Percentiles rank a stretch among this genome's conserved stretches.
Conservation (phyloP, 64 coral and sea anemone species). For the Dendrophyllia cribrosa region DNA sequence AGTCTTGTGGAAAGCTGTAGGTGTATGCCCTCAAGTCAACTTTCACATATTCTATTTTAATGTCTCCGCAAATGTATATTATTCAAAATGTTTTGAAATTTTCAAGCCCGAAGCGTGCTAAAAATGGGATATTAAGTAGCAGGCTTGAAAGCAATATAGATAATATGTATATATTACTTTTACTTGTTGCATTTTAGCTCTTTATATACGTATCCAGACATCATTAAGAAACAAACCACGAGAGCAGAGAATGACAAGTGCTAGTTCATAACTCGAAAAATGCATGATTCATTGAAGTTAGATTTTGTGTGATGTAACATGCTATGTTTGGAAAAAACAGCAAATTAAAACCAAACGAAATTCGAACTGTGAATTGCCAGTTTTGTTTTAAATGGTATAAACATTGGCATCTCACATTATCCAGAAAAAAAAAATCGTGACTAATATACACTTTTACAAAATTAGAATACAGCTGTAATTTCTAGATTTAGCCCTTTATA, state of each 20-base stretch:
- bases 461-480: background rate
- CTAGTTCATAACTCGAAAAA: background rate
- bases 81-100: background rate
- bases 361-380: background rate
- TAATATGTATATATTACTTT: slow-evolving; percentile 41
- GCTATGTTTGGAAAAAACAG: background rate
- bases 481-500: background rate
- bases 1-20: slow-evolving; percentile 19
- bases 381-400: background rate
- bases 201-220: background rate
- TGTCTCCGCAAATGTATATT: background rate
- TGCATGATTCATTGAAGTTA: background rate
- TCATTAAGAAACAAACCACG: background rate
- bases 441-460: background rate
- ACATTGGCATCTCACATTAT: background rate
- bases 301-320: too few relatives aligned
- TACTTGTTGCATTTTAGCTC: slow-evolving; percentile 12
- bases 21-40: slow-evolving; percentile 14
- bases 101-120: background rate
- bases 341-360: background rate
- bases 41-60: slow-evolving; percentile 14
- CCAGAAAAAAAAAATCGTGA: background rate
- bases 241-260: slow-evolving; percentile 16
- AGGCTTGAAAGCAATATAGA: slow-evolving; percentile 2
- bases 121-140: slow-evolving; percentile 23